Evolutionary conservation across 2,113 vertebrate genomes (phyloP).

Genomic region (Paradoxurus hermaphroditus): DNA sequence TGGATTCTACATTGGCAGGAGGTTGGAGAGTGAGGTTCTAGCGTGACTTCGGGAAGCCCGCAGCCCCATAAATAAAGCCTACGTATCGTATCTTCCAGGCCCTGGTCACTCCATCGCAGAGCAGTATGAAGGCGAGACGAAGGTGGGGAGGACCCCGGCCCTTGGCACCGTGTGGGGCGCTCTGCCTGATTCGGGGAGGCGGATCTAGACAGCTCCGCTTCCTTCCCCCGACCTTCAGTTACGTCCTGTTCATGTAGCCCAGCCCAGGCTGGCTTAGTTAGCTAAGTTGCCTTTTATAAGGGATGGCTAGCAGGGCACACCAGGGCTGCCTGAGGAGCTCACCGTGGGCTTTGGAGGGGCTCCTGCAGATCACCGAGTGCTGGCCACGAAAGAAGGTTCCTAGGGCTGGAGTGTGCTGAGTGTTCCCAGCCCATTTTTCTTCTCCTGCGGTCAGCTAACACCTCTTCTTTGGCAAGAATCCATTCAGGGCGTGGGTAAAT

Average conservation of each 20-base stretch:
- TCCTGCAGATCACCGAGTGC: background rate
- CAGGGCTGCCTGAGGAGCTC: background rate
- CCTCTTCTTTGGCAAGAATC: no score
- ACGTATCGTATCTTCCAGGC: background rate
- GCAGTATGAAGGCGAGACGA: rapidly evolving
- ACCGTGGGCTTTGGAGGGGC: background rate
- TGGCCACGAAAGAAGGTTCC: background rate
- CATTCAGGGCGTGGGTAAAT: background rate
- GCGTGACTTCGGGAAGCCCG: background rate
- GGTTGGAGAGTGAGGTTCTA: background rate
- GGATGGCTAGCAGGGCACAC: background rate
- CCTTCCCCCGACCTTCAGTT: background rate
- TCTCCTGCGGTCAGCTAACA: background rate
- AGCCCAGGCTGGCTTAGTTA: conserved; percentile 41
- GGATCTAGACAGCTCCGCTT: background rate
- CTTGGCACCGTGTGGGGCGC: rapidly evolving
- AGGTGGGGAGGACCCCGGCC: rapidly evolving
- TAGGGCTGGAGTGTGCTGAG: background rate
- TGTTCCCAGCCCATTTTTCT: background rate
- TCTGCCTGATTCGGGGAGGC: rapidly evolving
- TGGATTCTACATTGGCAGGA: background rate
- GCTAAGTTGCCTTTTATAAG: conserved; percentile 14
- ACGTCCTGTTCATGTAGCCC: conserved; percentile 31
- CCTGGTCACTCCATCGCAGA: background rate
- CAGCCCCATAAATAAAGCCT: background rate